Percentiles rank a stretch among this genome's conserved stretches.
Conservation (phyloP, 1,140 invertebrate species). For the Holcopasites calliopsidis region DNA sequence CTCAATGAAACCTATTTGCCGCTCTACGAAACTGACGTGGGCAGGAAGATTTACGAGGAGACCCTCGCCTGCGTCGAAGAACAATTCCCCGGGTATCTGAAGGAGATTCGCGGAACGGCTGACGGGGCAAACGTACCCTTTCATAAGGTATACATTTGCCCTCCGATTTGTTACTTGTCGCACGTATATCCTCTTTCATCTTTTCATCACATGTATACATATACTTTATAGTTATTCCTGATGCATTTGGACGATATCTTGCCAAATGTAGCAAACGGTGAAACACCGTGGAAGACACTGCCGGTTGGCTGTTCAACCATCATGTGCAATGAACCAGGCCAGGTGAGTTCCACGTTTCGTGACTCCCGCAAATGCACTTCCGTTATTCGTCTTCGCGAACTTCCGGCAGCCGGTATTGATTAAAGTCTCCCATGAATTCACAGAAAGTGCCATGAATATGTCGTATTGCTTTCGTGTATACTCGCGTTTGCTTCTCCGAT, state of each 20-base stretch:
- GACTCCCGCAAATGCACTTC: no score
- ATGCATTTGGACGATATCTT: constrained; percentile 91
- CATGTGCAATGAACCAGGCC: constrained; percentile 84
- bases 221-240: constrained; percentile 85
- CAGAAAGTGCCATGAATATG: no score
- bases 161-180: no score
- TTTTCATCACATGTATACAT: no score
- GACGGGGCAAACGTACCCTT: constrained; percentile 91
- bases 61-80: constrained; percentile 84
- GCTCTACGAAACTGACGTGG: constrained; percentile 85
- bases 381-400: no score
- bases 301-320: constrained; percentile 89
- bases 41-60: constrained; percentile 86
- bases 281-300: constrained; percentile 76
- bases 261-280: constrained; percentile 80
- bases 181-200: no score
- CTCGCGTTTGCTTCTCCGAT: no score
- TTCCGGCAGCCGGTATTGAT: no score
- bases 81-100: constrained; percentile 90
- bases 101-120: constrained; percentile 90
- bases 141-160: constrained; percentile 86
- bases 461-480: no score
- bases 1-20: constrained; percentile 86
- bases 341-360: constrained; percentile 73
- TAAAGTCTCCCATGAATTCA: no score